Percentiles rank a stretch among this genome's conserved stretches.
These are phyloP conservation scores for Hyppa rectilinea DNA, from an alignment of 2,888 invertebrate species.

Conservation along the genomic window DNA sequence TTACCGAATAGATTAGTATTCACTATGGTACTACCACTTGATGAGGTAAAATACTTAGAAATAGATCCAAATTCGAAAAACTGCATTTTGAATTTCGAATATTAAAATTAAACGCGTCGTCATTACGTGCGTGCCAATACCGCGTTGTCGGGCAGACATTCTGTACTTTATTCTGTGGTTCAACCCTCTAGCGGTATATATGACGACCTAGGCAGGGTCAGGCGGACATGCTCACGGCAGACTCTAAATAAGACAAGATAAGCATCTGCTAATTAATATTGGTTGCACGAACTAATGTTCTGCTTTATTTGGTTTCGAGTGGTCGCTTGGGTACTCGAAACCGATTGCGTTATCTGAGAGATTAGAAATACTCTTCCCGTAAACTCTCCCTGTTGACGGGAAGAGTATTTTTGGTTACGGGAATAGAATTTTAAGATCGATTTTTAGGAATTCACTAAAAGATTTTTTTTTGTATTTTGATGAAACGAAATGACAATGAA, in stretches of 20 bases:
- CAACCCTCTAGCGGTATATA: constrained; percentile 56
- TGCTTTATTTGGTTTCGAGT: constrained; percentile 63
- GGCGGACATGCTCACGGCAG: constrained; percentile 63
- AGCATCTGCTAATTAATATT: constrained; percentile 76
- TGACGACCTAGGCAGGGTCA: constrained; percentile 61
- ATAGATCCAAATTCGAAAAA: neutral
- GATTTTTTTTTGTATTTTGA: no score
- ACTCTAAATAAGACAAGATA: constrained; percentile 71
- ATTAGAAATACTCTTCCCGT: no score
- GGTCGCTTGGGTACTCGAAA: constrained; percentile 45
- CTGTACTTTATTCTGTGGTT: constrained; percentile 21
- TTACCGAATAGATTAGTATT: neutral
- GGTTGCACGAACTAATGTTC: constrained; percentile 69
- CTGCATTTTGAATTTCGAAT: neutral
- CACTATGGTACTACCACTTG: neutral
- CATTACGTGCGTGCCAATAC: constrained; percentile 10
- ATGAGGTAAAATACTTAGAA: neutral
- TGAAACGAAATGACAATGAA: no score
- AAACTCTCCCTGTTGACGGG: no score
- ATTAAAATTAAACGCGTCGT: neutral
- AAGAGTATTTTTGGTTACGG: constrained; percentile 22
- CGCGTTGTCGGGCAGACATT: constrained; percentile 1
- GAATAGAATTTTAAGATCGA: no score
- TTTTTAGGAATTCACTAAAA: no score
- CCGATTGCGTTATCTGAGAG: constrained; percentile 52